Evolutionary conservation across 2,888 invertebrate genomes (phyloP).

Genomic region (Leptopilina myrica): DNA sequence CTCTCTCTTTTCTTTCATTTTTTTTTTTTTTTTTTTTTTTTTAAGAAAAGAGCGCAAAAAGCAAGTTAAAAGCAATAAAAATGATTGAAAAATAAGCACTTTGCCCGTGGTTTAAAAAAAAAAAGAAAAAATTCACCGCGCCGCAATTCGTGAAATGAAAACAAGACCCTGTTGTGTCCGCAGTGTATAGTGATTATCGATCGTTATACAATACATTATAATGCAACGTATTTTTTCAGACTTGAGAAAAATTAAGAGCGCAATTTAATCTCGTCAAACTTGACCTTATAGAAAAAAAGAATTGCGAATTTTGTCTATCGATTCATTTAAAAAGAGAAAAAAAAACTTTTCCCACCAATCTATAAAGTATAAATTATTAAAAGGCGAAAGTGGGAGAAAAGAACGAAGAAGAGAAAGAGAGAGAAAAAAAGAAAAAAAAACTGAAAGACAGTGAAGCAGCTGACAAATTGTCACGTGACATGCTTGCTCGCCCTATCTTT

Average conservation of each 20-base stretch:
- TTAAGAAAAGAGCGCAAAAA: conserved; percentile 22
- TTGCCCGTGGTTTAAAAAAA: conserved; percentile 19
- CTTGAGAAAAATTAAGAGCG: not conserved
- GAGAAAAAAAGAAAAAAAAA: not conserved
- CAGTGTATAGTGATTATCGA: conserved; percentile 25
- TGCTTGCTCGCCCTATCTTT: not conserved
- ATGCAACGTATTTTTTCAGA: not conserved
- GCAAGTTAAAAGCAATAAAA: conserved; percentile 31
- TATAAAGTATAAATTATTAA: too few relatives aligned
- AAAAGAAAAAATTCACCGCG: not conserved
- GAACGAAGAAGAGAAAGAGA: not conserved
- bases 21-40: not conserved
- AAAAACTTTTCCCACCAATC: too few relatives aligned
- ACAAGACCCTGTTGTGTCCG: not conserved
- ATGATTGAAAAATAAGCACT: conserved; percentile 33
- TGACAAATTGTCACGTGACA: conserved; percentile 5
- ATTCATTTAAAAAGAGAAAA: too few relatives aligned
- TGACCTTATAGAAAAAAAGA: too few relatives aligned
- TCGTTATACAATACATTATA: not conserved
- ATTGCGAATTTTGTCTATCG: too few relatives aligned
- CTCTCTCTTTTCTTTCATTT: not conserved
- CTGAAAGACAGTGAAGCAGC: conserved; percentile 2
- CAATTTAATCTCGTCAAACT: too few relatives aligned
- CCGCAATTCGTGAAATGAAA: conserved; percentile 25
- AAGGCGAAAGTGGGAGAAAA: too few relatives aligned